Evolutionary conservation across 2,888 invertebrate genomes (phyloP).

Genomic region (Andrena minutula): DNA sequence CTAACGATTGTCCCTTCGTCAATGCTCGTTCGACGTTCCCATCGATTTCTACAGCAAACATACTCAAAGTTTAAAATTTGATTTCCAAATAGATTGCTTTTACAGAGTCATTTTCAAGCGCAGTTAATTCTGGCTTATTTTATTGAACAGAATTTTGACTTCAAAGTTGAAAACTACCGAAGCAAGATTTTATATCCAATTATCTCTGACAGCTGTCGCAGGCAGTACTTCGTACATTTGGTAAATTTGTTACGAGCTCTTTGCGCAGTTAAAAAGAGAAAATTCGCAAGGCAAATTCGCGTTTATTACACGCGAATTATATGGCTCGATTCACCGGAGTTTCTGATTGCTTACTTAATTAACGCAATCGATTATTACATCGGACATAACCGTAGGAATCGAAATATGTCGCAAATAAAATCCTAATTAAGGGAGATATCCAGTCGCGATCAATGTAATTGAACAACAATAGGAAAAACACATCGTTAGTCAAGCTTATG

Average conservation of each 20-base stretch:
- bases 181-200: background rate
- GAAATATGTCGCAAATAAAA: constrained; percentile 8
- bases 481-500: background rate
- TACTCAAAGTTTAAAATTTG: background rate
- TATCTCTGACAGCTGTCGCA: background rate
- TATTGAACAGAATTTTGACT: background rate
- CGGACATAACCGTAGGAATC: background rate
- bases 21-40: constrained; percentile 13
- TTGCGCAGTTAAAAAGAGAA: background rate
- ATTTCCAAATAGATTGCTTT: background rate
- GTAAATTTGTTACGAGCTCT: background rate
- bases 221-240: background rate
- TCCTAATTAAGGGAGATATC: constrained; percentile 17
- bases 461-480: constrained; percentile 8
- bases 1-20: constrained; percentile 49
- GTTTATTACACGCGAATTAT: background rate
- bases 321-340: background rate
- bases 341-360: constrained; percentile 23
- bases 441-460: background rate
- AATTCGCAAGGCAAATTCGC: background rate
- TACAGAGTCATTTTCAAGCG: background rate
- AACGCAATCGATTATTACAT: constrained; percentile 15
- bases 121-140: background rate
- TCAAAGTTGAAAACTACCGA: background rate
- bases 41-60: constrained; percentile 16